Evolutionary conservation across 1,140 invertebrate species (phyloP), one percentile per base, ranked within the genome.

Genomic region (Caenorhabditis brenneri): DNA sequence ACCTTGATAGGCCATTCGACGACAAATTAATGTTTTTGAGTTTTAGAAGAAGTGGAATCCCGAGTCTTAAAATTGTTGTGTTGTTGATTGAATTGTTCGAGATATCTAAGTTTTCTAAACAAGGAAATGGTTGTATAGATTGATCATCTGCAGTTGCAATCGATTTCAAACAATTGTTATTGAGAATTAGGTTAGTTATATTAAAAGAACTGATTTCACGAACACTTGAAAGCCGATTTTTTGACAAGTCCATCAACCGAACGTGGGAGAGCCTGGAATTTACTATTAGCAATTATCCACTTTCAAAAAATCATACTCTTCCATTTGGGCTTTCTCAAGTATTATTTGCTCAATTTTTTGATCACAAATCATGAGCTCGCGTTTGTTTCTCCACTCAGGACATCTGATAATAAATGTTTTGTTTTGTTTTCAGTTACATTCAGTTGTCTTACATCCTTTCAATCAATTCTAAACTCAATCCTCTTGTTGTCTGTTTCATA

Each of bases 401-500:
- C 65, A 74, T 39, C 65, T 74, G 36, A 74, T 27, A 24, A 39
- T 12, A 12, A 74, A 31, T 22, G 33, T 24, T 7, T n/a, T n/a
- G n/a, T n/a, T 2, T 15, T 19, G n/a, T 19, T 46, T 74, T 10
- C 19, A 27, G 24, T 12, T 7, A 46, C 12, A 4, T 12, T 27
- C 0, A 42, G 39, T 42, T 42, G n/a, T n/a, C 65, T 74, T 15
- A 74, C 65, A 74, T 74, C 24, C 65, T 74, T 46, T 74, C 65
- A 15, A 74, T 74, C 19, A 74, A 24, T n/a, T 74, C 65, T 9
- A 74, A 74, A 46, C 65, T 74, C 2, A 74, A 27, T 42, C 65
- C 65, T 42, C 65, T 74, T 15, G 65, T 74, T 22, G 65, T 74
- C n/a, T 74, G 65, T 42, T 74, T 74, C 65, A 74, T 74, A 19